A percentile compares a stretch with the other conserved stretches of the same genome.
These are phyloP conservation scores for Taphrorychus bicolor DNA, from an alignment of 2,888 invertebrate genomes.

Conservation along the genomic window DNA sequence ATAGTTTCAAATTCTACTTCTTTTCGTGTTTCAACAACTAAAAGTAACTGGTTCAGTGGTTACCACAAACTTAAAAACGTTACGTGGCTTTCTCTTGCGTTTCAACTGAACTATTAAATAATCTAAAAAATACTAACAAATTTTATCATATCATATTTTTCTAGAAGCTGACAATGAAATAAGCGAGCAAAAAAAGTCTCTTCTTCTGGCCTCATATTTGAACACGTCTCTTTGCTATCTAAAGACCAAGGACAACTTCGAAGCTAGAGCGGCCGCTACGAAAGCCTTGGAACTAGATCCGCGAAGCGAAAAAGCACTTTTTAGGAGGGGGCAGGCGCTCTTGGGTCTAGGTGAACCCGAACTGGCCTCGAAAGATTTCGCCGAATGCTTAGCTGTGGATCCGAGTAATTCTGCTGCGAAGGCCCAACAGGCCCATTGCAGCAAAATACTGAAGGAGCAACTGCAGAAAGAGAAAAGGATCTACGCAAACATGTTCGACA, in stretches of 20 bases:
- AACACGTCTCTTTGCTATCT: slow-evolving; percentile 85
- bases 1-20: too few species aligned
- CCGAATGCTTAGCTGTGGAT: slow-evolving; percentile 74
- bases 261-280: slow-evolving; percentile 77
- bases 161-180: slow-evolving; percentile 58
- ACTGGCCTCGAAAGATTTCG: slow-evolving; percentile 79
- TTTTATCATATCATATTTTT: too few species aligned
- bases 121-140: too few species aligned
- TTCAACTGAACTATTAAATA: too few species aligned
- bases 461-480: slow-evolving; percentile 83
- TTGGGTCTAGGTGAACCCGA: slow-evolving; percentile 79
- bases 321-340: slow-evolving; percentile 84
- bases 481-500: slow-evolving; percentile 95
- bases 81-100: too few species aligned
- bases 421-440: slow-evolving; percentile 76
- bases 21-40: too few species aligned
- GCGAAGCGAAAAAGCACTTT: slow-evolving; percentile 87
- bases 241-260: slow-evolving; percentile 73
- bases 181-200: slow-evolving; percentile 62
- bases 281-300: slow-evolving; percentile 78
- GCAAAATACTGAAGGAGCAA: slow-evolving; percentile 76
- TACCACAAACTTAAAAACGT: too few species aligned
- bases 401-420: slow-evolving; percentile 89
- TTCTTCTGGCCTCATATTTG: slow-evolving; percentile 75
- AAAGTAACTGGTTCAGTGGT: too few species aligned